Evolutionary conservation across 2,113 vertebrate genomes (phyloP), one percentile per base, ranked within the genome.

Genomic region (Rhabdomys dilectus): DNA sequence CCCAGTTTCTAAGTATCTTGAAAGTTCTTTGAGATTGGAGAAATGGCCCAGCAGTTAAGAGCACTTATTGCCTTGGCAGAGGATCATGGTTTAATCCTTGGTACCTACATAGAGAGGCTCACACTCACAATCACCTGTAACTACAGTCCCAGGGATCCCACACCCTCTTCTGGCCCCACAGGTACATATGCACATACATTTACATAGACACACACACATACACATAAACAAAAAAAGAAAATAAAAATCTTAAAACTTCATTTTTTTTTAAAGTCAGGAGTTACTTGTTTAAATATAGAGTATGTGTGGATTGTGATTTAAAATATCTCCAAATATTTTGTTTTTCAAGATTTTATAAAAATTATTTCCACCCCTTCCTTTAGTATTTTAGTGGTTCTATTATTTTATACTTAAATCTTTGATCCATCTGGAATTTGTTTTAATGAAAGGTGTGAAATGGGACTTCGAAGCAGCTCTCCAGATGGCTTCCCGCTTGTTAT

Each of bases 391-490:
- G 75, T 86, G 39, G n/a, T 53, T 91, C 48, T 7, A 17, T 91
- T 97, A 96, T 93, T 96, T 96, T 91, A 58, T 86, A 82, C 97
- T 96, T 91, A 91, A 82, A 70, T 95, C 66, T 95, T 93, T 73
- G 62, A 78, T 95, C 76, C 85, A 89, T 88, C 95, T 96, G 92
- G 94, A 95, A 93, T 95, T 96, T 94, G 88, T 96, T 94, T 97
- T 45, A 62, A 13, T 91, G 72, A 72, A 82, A 95, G 70, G 97
- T 95, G 77, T 82, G 86, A 95, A 90, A 51, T 88, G 78, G 93
- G 88, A 82, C 68, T 87, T 73, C 0, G 5, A 45, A 78, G 1
- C 48, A 1, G 94, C 64, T 91, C 39, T 86, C 85, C 92, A 96
- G 92, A 86, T 95, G 91, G 93, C 48, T 64, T 94, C 66, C 89